Conservation (phyloP, 2,888 invertebrate genomes). For the Lucinisca nassula region DNA sequence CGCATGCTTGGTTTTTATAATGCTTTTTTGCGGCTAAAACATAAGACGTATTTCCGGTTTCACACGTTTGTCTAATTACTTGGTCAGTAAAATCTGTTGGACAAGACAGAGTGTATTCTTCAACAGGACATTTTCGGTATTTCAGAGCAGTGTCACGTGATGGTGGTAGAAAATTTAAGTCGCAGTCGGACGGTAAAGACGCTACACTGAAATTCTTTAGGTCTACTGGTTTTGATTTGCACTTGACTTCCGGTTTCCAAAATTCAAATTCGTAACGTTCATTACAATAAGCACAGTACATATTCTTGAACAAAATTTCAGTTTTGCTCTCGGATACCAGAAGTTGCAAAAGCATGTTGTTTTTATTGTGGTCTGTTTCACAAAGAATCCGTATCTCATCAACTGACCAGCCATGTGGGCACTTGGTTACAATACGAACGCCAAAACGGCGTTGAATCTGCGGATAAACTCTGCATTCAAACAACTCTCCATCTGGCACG, state of each 20-base stretch:
- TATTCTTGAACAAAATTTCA: slow-evolving; percentile 65
- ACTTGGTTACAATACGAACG: slow-evolving; percentile 40
- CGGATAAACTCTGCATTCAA: background rate
- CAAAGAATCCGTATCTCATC: slow-evolving; percentile 10
- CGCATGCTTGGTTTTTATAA: slow-evolving; percentile 80
- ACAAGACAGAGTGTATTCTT: slow-evolving; percentile 14
- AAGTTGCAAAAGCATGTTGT: slow-evolving; percentile 28
- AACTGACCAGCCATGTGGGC: slow-evolving; percentile 9
- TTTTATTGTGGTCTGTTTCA: background rate
- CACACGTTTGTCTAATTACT: background rate
- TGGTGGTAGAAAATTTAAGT: slow-evolving; percentile 12
- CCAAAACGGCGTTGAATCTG: slow-evolving; percentile 17
- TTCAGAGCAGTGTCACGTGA: slow-evolving; percentile 8
- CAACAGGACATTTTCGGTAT: slow-evolving; percentile 18
- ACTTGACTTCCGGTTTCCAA: slow-evolving; percentile 49
- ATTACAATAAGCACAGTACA: slow-evolving; percentile 73
- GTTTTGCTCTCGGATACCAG: slow-evolving; percentile 37
- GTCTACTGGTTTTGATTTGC: background rate
- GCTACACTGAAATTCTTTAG: background rate
- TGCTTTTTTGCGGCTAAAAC: slow-evolving; percentile 3
- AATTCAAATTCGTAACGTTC: slow-evolving; percentile 38
- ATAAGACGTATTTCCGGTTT: slow-evolving; percentile 21
- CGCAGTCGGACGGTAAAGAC: slow-evolving; percentile 1
- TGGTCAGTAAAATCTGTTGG: background rate
- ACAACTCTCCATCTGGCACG: background rate